Evolutionary conservation across 2,888 invertebrate genomes (phyloP), one percentile per base, ranked within the genome.

Genomic region (Myopa tessellatipennis): DNA sequence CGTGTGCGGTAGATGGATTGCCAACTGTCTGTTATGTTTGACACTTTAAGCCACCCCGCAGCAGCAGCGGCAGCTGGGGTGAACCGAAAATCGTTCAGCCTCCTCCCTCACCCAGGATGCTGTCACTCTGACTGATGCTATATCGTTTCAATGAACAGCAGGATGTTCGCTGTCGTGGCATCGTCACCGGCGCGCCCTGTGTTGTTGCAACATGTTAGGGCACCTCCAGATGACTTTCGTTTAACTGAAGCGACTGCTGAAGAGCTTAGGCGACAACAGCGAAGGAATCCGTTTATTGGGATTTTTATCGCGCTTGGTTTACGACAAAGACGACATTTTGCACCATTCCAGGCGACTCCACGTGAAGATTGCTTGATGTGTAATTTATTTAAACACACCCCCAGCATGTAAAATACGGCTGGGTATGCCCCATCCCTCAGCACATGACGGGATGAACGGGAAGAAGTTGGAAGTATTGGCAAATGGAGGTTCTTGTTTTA

Each of bases 171-270:
- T 45, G 45, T 45, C 45, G 45, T 45, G 45, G 45, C 74, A 34
- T 18, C 40, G n/a, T 14, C 40, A 18, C n/a, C 40, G 45, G 12
- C 40, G 40, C 12, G 34, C 68, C 16, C 16, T 16, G 40, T 72
- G 67, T 70, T 74, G 78, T 68, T 65, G 58, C 38, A 52, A 67
- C 67, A 65, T 67, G 55, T 50, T 63, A 73, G 69, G 78, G 65
- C 73, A 78, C 76, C 69, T 78, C 73, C 67, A 72, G 74, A 74
- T 82, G 83, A 80, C 79, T 82, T 83, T 81, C 80, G 81, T 82
- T 82, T 82, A 82, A 80, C 81, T 79, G 79, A 69, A 76, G 74
- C 55, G 52, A 68, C 72, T 78, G 78, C 65, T 79, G 69, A 80
- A 78, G 77, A 40, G 74, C 73, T 78, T 69, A 70, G 60, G 55